Conservation (phyloP, 2,888 invertebrate species). For the Lochmaea capreae region DNA sequence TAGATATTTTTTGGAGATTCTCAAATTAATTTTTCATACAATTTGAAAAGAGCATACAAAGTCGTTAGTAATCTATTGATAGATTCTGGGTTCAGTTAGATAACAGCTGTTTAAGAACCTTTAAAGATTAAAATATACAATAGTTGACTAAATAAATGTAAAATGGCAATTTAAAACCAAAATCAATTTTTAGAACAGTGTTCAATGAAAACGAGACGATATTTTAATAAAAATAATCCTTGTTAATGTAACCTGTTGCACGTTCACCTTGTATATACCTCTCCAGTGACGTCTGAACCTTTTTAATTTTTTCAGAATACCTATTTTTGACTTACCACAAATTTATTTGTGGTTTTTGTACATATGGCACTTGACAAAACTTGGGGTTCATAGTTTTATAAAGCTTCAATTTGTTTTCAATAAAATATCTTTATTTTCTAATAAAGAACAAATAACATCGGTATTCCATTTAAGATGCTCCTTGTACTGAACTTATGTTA, state of each 20-base stretch:
- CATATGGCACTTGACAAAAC: background rate
- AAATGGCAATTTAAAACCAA: too few relatives aligned
- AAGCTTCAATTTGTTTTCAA: background rate
- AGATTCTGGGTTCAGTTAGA: too few relatives aligned
- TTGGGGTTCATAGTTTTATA: conserved; percentile 5
- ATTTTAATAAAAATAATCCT: conserved; percentile 7
- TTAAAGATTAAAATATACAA: too few relatives aligned
- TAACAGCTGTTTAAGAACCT: too few relatives aligned
- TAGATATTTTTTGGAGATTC: too few relatives aligned
- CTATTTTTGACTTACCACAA: conserved; percentile 10
- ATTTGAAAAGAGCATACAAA: too few relatives aligned
- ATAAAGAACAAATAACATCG: too few relatives aligned
- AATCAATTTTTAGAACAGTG: too few relatives aligned
- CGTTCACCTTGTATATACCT: conserved; percentile 30
- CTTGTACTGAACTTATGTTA: background rate
- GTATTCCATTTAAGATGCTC: too few relatives aligned
- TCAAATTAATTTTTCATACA: too few relatives aligned
- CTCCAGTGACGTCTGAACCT: conserved; percentile 31
- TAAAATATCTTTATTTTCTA: background rate
- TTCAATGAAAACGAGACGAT: background rate
- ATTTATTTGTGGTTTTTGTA: conserved; percentile 22
- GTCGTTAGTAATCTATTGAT: too few relatives aligned
- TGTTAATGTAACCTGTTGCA: conserved; percentile 23
- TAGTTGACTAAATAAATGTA: too few relatives aligned
- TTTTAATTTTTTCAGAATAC: conserved; percentile 18